phyloP scores from a whole-genome alignment of 2,888 invertebrate species.

The Pherbina coryleti region DNA sequence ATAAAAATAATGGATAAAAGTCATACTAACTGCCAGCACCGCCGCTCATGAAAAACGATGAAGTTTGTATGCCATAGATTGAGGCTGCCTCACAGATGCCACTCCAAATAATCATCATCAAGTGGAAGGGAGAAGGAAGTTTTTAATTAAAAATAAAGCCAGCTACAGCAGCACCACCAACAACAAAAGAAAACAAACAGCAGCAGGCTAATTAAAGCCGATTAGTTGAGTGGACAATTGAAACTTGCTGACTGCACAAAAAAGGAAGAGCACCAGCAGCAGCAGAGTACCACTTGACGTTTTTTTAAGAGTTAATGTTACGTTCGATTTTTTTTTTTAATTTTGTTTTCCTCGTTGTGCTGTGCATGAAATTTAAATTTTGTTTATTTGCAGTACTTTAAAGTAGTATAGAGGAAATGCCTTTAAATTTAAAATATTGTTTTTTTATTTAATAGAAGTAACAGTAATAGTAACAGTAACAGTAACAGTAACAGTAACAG shows the following conservation, averaged over 20 bases:
- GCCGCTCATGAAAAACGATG: constrained; percentile 64
- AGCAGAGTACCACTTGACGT: background rate
- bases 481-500: too few relatives aligned
- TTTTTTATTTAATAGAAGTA: too few relatives aligned
- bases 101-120: constrained; percentile 67
- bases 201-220: constrained; percentile 15
- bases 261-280: background rate
- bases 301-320: too few relatives aligned
- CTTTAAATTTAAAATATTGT: too few relatives aligned
- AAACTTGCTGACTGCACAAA: constrained; percentile 17
- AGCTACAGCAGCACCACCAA: background rate
- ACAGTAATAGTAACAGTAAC: too few relatives aligned
- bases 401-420: too few relatives aligned
- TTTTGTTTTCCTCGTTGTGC: too few relatives aligned
- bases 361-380: too few relatives aligned
- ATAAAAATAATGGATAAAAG: background rate
- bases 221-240: constrained; percentile 31
- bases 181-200: constrained; percentile 14
- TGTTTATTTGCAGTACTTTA: too few relatives aligned
- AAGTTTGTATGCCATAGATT: constrained; percentile 66
- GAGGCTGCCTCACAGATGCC: constrained; percentile 68
- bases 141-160: background rate
- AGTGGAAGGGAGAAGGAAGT: background rate
- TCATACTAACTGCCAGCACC: constrained; percentile 66
- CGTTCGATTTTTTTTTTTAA: too few relatives aligned